Percentiles rank a stretch among this genome's conserved stretches.
phyloP scores from a whole-genome alignment of 2,888 invertebrate genomes.

The Polydrusus pterygomalis region DNA sequence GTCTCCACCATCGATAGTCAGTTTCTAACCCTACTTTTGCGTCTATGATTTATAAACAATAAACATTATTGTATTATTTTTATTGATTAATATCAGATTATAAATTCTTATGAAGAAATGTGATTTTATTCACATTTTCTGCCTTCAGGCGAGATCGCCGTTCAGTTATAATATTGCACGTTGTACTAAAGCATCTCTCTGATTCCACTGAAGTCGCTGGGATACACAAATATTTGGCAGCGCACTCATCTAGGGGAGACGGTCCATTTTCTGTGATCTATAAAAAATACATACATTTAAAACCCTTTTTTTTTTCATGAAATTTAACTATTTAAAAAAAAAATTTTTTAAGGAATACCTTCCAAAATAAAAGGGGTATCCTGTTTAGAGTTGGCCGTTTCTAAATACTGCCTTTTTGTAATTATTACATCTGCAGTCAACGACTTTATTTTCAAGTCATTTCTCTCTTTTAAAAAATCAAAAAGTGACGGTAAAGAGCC shows the following conservation, averaged over 20 bases:
- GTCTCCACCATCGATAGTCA: no score
- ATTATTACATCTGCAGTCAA: conserved; percentile 41
- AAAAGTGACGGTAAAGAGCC: neutral
- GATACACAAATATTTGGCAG: conserved; percentile 40
- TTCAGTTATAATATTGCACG: conserved; percentile 35
- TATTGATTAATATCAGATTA: neutral
- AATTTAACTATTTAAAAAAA: no score
- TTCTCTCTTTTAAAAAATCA: conserved; percentile 27
- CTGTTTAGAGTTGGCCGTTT: conserved; percentile 30
- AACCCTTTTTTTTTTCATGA: no score
- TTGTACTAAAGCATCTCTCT: conserved; percentile 30
- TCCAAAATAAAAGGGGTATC: conserved; percentile 50
- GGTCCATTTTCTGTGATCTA: conserved; percentile 1
- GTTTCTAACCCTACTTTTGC: no score
- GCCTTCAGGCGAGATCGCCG: conserved; percentile 36
- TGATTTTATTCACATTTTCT: conserved; percentile 18
- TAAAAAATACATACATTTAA: no score
- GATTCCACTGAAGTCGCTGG: conserved; percentile 49
- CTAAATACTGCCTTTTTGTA: conserved; percentile 48
- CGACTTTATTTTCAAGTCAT: conserved; percentile 26
- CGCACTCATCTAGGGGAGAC: conserved; percentile 33
- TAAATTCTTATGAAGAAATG: conserved; percentile 17
- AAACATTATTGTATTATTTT: neutral
- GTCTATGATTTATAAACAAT: neutral
- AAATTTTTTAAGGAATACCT: conserved; percentile 25